Base-by-base conservation (phyloP, 2,888 invertebrate genomes). In the Scaptomyza polygonia region DNA sequence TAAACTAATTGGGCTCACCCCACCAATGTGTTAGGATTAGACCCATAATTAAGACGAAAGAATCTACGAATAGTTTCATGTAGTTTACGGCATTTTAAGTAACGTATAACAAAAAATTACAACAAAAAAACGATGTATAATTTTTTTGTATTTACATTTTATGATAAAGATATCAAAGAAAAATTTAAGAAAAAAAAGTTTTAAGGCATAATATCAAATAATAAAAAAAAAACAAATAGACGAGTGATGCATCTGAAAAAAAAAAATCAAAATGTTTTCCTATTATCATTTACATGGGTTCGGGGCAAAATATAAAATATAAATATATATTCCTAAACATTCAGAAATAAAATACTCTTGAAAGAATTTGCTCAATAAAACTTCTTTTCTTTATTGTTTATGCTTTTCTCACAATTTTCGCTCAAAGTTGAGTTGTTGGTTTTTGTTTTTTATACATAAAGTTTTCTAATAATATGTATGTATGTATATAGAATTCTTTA, bases 71-170 rank as follows among this genome's bases (percentile, higher is more conserved):
- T 67, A 67, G 44, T 69, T 79, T 77, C 67, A 68, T 70, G 79
- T 84, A 79, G 71, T 72, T 67, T 80, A 77, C 63, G 77, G 77
- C 82, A 82, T 85, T 82, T 84, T 85, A 81, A 84, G 84, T 72
- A 79, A 72, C 40, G 51, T 54, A 49, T 42, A 54, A 65, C 55
- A 51, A 57, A 6, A 14, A 14, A 36, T 14, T 36, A 36, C 36
- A 36, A 36, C 36, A 12, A 16, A 39, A 39, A 39, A 39, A 16
- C 16, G 9, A 39, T 49, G 53, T 81, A 68, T 81, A 69, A 77
- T 84, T 84, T 82, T 82, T 84, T 75, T 82, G 57, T 74, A 74
- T 77, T 84, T 83, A 81, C 76, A 67, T 67, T 72, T 79, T 78
- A 80, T 70, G 65, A 47, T 73, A 73, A 72, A 82, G 72, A 70